Conservation (phyloP, 2,888 invertebrate genomes). For the Neoscelio sp. region DNA sequence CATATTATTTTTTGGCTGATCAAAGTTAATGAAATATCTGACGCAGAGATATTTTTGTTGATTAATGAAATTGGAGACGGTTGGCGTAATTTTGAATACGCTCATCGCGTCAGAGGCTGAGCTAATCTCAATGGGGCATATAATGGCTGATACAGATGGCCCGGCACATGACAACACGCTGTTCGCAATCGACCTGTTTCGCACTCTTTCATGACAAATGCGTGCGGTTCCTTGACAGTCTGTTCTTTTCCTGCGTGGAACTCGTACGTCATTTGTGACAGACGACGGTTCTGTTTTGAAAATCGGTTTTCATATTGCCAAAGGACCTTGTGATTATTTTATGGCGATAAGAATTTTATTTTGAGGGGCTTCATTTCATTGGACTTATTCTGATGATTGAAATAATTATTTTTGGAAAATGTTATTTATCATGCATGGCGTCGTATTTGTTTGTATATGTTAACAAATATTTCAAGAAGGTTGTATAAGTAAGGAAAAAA, state of each 20-base stretch:
- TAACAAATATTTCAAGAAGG: too few relatives aligned
- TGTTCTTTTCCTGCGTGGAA: conserved; percentile 39
- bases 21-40: too few relatives aligned
- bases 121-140: conserved; percentile 80
- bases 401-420: too few relatives aligned
- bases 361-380: too few relatives aligned
- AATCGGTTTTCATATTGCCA: conserved; percentile 6
- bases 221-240: conserved; percentile 34
- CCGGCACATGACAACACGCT: conserved; percentile 78
- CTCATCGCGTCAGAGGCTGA: conserved; percentile 43
- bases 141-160: conserved; percentile 83
- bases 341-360: neutral
- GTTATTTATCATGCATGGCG: too few relatives aligned
- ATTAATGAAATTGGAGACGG: conserved; percentile 48
- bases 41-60: conserved; percentile 30
- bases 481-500: too few relatives aligned
- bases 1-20: too few relatives aligned
- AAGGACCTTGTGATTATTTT: conserved; percentile 10
- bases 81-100: conserved; percentile 46
- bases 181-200: conserved; percentile 74
- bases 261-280: conserved; percentile 38
- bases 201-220: conserved; percentile 32
- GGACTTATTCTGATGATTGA: too few relatives aligned
- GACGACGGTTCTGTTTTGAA: conserved; percentile 53
- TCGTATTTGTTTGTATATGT: conserved; percentile 6